These are phyloP conservation scores for Dicrurus megarhynchus DNA, from an alignment of 2,113 vertebrate genomes.

Conservation along the genomic window DNA sequence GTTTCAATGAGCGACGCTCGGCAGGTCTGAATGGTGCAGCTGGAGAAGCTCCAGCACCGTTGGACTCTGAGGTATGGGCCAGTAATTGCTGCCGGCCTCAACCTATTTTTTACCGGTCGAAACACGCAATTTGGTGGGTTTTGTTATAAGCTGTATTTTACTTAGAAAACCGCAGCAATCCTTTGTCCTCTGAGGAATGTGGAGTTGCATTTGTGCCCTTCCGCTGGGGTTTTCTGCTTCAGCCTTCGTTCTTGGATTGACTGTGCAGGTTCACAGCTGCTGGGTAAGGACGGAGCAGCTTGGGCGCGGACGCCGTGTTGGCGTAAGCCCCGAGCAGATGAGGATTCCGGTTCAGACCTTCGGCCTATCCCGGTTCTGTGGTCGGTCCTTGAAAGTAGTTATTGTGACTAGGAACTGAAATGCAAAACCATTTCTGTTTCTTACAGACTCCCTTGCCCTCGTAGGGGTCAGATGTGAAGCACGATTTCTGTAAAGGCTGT, in stretches of 20 bases:
- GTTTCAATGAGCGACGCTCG: conserved; percentile 33
- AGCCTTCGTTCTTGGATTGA: conserved; percentile 32
- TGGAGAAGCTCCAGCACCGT: conserved; percentile 41
- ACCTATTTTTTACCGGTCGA: conserved; percentile 52
- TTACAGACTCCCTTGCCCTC: background rate
- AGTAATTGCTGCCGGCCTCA: conserved; percentile 61
- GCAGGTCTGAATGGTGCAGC: conserved; percentile 12
- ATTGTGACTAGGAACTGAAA: background rate
- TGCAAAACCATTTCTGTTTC: background rate
- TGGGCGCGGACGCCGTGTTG: accelerated
- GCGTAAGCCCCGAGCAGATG: background rate
- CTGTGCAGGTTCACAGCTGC: background rate
- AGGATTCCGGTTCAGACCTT: background rate
- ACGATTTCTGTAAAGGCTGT: background rate
- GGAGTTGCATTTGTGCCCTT: conserved; percentile 26
- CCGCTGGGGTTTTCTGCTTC: conserved; percentile 30
- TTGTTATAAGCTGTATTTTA: conserved; percentile 60
- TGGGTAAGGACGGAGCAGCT: background rate
- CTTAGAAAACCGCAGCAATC: conserved; percentile 60
- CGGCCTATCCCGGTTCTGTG: background rate
- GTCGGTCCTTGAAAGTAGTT: background rate
- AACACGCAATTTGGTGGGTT: conserved; percentile 29
- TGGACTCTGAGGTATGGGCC: conserved; percentile 12
- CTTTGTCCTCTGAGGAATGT: conserved; percentile 30
- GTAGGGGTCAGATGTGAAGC: background rate